Evolutionary conservation across 2,113 vertebrate species (phyloP), one percentile per base, ranked within the genome.

Genomic region (Uria aalge): DNA sequence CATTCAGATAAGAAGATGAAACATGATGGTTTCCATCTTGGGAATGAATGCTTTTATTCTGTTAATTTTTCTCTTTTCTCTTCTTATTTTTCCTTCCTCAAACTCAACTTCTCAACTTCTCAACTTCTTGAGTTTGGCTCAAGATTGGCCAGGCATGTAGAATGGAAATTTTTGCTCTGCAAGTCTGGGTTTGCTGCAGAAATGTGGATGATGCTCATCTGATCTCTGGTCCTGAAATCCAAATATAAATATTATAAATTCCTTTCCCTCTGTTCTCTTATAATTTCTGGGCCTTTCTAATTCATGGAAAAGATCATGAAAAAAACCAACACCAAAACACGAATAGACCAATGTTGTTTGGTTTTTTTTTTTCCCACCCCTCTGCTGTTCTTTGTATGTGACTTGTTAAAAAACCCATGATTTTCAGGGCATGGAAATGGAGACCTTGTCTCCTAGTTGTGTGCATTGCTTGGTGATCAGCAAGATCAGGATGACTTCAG

Each of bases 241-340:
- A 22, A 38, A 81, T 40, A 6, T 11, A 68, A 85, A 52, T 19
- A 22, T 19, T 56, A 68, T 15, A 23, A 19, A 79, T 57, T 63
- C 53, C 13, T 76, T 64, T 68, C 14, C 7, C 7, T 7, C 9
- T n/a, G 4, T 47, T 79, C 2, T 53, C 43, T 52, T 69, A 8
- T 48, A 43, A 94, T 80, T 96, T 79, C 29, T 62, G 17, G 14
- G 7, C 18, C 26, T 80, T 90, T 96, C 71, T 94, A 52, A 79
- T 84, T 88, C 5, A 53, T 68, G 12, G 22, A 59, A 90, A 68
- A 79, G 4, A 64, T 16, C 2, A 40, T 11, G 27, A 75, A 76
- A 75, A 76, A 2, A 14, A 59, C 8, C 5, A 23, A 38, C 12
- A 1, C 15, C 18, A 45, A 66, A 62, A 7, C 14, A 34, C 12